phyloP scores from a whole-genome alignment of 2,888 invertebrate species.

The Cantharis nigra region DNA sequence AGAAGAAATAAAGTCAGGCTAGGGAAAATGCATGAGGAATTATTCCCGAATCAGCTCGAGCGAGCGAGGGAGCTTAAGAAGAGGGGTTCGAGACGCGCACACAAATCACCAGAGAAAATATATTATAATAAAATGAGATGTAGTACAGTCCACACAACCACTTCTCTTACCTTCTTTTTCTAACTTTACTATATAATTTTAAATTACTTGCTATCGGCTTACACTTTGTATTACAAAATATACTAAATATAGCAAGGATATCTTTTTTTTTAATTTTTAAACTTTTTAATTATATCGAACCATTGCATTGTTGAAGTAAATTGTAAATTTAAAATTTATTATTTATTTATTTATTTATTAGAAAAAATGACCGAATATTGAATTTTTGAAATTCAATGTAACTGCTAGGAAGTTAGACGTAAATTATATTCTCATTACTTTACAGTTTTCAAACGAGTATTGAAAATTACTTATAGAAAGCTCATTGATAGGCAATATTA shows the following conservation, averaged over 20 bases:
- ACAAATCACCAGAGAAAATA: slow-evolving; percentile 55
- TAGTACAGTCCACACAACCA: slow-evolving; percentile 48
- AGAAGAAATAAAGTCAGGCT: slow-evolving; percentile 44
- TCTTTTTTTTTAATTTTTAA: too few relatives aligned
- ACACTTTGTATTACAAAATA: not conserved
- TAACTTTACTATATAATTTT: slow-evolving; percentile 17
- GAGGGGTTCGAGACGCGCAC: slow-evolving; percentile 47
- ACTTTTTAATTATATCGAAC: not conserved
- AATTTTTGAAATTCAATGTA: not conserved
- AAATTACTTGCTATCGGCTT: not conserved
- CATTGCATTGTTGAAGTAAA: not conserved
- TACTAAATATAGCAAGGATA: not conserved
- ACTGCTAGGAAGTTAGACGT: not conserved
- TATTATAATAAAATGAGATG: slow-evolving; percentile 54
- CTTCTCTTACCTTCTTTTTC: slow-evolving; percentile 27
- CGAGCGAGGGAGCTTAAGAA: slow-evolving; percentile 44
- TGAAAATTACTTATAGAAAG: not conserved
- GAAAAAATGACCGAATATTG: not conserved
- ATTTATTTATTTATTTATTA: not conserved
- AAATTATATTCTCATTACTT: not conserved
- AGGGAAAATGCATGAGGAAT: slow-evolving; percentile 51
- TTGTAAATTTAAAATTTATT: not conserved
- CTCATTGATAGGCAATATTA: not conserved
- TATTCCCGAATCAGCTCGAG: slow-evolving; percentile 51
- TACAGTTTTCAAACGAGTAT: not conserved